Percentiles rank a stretch among this genome's conserved stretches.
Conservation (phyloP, 2,888 invertebrate genomes). For the Trissoscelio sp. region DNA sequence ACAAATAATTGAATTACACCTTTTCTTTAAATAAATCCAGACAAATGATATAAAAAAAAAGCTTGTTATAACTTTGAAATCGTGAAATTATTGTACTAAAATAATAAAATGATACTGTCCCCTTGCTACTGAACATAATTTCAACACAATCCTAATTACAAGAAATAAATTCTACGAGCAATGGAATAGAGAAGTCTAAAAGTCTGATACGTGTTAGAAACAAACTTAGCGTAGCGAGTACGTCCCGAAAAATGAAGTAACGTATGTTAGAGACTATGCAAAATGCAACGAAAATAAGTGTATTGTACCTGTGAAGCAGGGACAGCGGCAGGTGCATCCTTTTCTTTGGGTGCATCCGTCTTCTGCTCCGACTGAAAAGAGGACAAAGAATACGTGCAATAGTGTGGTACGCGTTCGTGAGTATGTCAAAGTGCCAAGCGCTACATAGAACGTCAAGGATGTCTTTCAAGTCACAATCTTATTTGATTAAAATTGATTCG, state of each 20-base stretch:
- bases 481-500: too few relatives aligned
- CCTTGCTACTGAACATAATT: constrained; percentile 8
- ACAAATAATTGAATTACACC: not conserved
- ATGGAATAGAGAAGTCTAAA: constrained; percentile 22
- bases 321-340: constrained; percentile 79
- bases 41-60: not conserved
- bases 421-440: constrained; percentile 75
- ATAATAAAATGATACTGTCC: not conserved
- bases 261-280: constrained; percentile 13
- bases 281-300: constrained; percentile 73
- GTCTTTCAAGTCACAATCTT: too few relatives aligned
- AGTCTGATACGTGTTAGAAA: constrained; percentile 27
- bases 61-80: not conserved
- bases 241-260: not conserved
- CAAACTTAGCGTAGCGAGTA: constrained; percentile 12
- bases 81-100: too few relatives aligned
- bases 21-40: not conserved
- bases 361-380: constrained; percentile 83
- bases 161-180: constrained; percentile 27
- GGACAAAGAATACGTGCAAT: constrained; percentile 82
- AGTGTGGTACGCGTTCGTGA: constrained; percentile 72
- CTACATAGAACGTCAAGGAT: constrained; percentile 68
- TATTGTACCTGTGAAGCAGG: constrained; percentile 81
- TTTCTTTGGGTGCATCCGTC: constrained; percentile 80
- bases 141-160: constrained; percentile 9